Base-by-base conservation (phyloP, 1,140 invertebrate genomes). In the Nephila pilipes region DNA sequence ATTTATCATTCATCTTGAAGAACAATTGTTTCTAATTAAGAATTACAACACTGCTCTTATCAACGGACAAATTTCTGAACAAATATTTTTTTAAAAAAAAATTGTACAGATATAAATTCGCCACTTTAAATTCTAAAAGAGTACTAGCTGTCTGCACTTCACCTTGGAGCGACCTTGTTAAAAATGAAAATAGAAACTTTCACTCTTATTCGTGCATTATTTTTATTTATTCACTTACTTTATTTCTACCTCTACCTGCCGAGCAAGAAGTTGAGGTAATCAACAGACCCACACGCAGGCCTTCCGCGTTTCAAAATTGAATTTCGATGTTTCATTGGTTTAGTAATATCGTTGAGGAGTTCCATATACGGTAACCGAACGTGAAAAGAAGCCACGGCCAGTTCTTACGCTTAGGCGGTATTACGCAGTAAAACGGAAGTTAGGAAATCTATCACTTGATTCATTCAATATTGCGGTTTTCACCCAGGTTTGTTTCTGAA, bases 201-300 rank as follows among this genome's bases (percentile, higher is more conserved):
- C 69, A 75, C 69, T 75, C 18, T 75, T 75, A 75, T 32, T 75
- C 69, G 69, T 75, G 69, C 69, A 75, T 75, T 75, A 75, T 75
- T 36, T 75, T 75, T 75, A 16, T 75, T 36, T 60, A 60, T 60
- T 60, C 22, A 60, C 16, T 75, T 75, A 75, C n/a, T 75, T 75
- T 75, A 36, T 75, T 75, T 75, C 69, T 75, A 75, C 69, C 69
- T 32, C 25, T 75, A 75, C 69, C 18, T 75, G 69, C 69, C 29
- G 5, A 36, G 69, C 69, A 75, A 29, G 69, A 75, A 32, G 29
- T n/a, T 75, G 69, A 36, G 29, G 69, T 75, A 75, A 75, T 75
- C 69, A 18, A 6, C 69, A 75, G 29, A 32, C 69, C 69, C 69
- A 75, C 69, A 14, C 32, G 69, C 29, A 29, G 32, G 29, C 69